Percentiles rank a stretch among this genome's conserved stretches.
Conservation (phyloP, 1,140 invertebrate species). For the Ceratoteleas bidentatus region DNA sequence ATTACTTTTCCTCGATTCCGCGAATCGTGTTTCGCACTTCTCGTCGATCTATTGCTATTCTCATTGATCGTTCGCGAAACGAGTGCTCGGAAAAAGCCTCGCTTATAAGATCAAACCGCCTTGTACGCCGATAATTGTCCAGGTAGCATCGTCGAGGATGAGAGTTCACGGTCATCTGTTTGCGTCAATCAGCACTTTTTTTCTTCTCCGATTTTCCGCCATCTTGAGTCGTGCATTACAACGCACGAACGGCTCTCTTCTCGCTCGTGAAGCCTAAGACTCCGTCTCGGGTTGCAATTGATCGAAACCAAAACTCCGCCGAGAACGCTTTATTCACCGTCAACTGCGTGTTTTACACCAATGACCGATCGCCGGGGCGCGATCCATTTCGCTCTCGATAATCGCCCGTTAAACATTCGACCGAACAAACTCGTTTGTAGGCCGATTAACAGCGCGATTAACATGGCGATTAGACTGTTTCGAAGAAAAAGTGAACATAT, state of each 20-base stretch:
- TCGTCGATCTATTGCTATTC: no score
- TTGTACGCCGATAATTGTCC: constrained; percentile 45
- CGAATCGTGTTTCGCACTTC: no score
- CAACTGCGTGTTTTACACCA: no score
- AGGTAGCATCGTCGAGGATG: constrained; percentile 46
- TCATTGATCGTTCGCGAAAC: no score
- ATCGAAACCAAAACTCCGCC: neutral
- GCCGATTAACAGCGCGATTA: no score
- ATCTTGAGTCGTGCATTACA: constrained; percentile 49
- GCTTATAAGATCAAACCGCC: constrained; percentile 38
- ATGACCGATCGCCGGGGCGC: no score
- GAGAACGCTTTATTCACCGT: constrained; percentile 33
- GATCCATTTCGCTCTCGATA: no score
- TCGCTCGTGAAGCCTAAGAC: neutral
- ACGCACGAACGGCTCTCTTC: constrained; percentile 5
- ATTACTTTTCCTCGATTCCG: no score
- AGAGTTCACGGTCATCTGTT: constrained; percentile 61
- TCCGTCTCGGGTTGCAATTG: constrained; percentile 3
- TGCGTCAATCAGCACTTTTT: constrained; percentile 50
- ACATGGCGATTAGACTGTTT: no score
- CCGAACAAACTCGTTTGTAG: no score
- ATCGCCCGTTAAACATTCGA: no score
- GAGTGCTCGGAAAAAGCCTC: neutral
- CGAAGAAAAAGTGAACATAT: neutral
- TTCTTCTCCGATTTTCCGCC: constrained; percentile 41